These are phyloP conservation scores for Drosophila ambigua DNA, from an alignment of 1,140 invertebrate species.

Conservation along the genomic window DNA sequence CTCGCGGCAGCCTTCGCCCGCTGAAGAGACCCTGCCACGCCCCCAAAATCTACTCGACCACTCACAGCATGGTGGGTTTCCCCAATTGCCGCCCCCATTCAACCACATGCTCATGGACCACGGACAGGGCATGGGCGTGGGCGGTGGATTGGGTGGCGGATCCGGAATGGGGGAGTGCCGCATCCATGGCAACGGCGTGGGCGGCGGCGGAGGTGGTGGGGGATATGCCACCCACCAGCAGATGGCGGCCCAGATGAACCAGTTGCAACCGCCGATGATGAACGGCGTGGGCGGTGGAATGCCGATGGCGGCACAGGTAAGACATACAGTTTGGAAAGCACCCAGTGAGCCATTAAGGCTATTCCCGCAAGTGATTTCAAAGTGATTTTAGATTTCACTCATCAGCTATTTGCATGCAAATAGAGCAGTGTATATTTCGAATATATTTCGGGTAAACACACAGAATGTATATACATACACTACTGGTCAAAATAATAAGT, in stretches of 20 bases:
- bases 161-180: constrained; percentile 47
- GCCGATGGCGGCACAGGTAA: constrained; percentile 83
- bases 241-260: constrained; percentile 82
- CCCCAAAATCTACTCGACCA: constrained; percentile 73
- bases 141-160: constrained; percentile 55
- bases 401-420: no score
- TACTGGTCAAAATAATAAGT: no score
- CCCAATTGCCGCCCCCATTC: constrained; percentile 70
- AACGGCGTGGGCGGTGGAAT: constrained; percentile 82
- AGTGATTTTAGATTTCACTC: neutral
- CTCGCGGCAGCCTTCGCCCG: constrained; percentile 95
- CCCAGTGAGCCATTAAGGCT: no score
- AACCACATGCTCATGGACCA: constrained; percentile 84
- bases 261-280: constrained; percentile 82
- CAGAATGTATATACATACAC: no score
- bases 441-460: no score
- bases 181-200: constrained; percentile 27
- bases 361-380: neutral
- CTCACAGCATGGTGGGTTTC: constrained; percentile 67
- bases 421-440: no score
- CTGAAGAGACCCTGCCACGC: constrained; percentile 87
- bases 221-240: constrained; percentile 78
- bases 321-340: neutral
- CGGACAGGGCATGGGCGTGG: constrained; percentile 60
- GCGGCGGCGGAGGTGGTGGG: constrained; percentile 39